A percentile compares a stretch with the other conserved stretches of the same genome.
Evolutionary conservation across 1,140 invertebrate genomes (phyloP).

Genomic region (Aethina tumida): DNA sequence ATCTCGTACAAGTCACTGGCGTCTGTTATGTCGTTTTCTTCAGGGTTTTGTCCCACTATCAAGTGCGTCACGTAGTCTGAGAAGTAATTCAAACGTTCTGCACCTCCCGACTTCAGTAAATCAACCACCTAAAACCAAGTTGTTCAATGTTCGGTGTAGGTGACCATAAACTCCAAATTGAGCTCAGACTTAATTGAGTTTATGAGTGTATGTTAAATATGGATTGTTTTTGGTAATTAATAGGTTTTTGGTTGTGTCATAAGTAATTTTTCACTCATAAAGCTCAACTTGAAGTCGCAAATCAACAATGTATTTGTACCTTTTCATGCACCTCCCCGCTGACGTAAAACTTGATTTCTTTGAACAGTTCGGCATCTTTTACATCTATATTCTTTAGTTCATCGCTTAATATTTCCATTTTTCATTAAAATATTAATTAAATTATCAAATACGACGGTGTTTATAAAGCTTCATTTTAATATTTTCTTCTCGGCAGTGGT

Average conservation of each 20-base stretch:
- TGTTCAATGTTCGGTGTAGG: slow-evolving; percentile 3
- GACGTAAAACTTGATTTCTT: slow-evolving; percentile 59
- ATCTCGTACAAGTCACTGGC: slow-evolving; percentile 86
- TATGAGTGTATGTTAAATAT: slow-evolving; percentile 1
- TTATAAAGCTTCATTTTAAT: too few relatives aligned
- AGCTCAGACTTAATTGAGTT: background rate
- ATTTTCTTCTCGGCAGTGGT: too few relatives aligned
- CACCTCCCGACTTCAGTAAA: slow-evolving; percentile 69
- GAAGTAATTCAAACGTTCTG: slow-evolving; percentile 73
- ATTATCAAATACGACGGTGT: too few relatives aligned
- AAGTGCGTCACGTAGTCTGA: slow-evolving; percentile 82
- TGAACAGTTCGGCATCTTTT: slow-evolving; percentile 42
- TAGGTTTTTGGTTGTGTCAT: too few relatives aligned
- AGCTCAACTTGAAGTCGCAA: too few relatives aligned
- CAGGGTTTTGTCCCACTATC: slow-evolving; percentile 70
- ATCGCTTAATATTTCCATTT: slow-evolving; percentile 25
- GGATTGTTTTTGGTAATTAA: too few relatives aligned
- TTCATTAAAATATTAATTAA: too few relatives aligned
- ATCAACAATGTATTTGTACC: slow-evolving; percentile 39
- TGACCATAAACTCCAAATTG: slow-evolving; percentile 5
- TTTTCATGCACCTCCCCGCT: slow-evolving; percentile 57
- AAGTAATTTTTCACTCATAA: too few relatives aligned
- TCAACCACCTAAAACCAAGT: slow-evolving; percentile 66
- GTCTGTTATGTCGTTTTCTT: slow-evolving; percentile 69
- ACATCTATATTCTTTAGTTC: slow-evolving; percentile 23